These are phyloP conservation scores for Thaleichthys pacificus DNA, from an alignment of 2,797 vertebrate species.

Conservation along the genomic window DNA sequence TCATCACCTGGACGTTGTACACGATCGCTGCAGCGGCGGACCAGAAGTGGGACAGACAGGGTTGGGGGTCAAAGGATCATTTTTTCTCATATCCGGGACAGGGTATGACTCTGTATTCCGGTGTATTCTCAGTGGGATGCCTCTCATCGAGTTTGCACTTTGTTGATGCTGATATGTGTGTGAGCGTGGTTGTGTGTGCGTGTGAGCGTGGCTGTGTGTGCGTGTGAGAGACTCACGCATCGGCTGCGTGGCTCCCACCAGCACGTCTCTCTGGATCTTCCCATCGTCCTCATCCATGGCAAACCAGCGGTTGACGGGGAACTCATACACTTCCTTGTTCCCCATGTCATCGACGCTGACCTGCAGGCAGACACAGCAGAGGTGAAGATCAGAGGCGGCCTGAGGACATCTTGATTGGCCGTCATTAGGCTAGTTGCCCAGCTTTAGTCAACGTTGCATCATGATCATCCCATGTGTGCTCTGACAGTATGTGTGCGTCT, in stretches of 20 bases:
- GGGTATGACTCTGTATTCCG: not conserved
- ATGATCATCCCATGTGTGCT: not conserved
- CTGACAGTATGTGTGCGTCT: not conserved
- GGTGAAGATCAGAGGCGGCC: no score
- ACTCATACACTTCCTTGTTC: slow-evolving; percentile 91
- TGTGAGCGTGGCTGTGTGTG: not conserved
- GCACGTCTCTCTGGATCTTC: slow-evolving; percentile 95
- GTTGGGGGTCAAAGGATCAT: no score
- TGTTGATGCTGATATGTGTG: not conserved
- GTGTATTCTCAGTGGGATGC: not conserved
- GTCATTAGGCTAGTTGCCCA: no score
- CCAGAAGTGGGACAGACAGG: no score
- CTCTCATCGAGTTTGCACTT: no score
- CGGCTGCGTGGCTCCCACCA: slow-evolving; percentile 87
- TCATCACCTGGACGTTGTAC: slow-evolving; percentile 93
- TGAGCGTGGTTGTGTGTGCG: not conserved
- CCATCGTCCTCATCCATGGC: slow-evolving; percentile 93
- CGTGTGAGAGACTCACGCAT: slow-evolving; percentile 76
- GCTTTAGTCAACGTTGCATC: not conserved
- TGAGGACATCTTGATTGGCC: no score
- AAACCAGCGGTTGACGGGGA: slow-evolving; percentile 90
- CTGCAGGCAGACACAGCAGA: slow-evolving; percentile 56
- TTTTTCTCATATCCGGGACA: not conserved
- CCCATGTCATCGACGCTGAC: slow-evolving; percentile 93
- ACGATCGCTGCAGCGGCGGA: slow-evolving; percentile 77